Evolutionary conservation across 2,797 vertebrate species (phyloP), one percentile per base, ranked within the genome.

Genomic region (Melanotaenia nigrans): DNA sequence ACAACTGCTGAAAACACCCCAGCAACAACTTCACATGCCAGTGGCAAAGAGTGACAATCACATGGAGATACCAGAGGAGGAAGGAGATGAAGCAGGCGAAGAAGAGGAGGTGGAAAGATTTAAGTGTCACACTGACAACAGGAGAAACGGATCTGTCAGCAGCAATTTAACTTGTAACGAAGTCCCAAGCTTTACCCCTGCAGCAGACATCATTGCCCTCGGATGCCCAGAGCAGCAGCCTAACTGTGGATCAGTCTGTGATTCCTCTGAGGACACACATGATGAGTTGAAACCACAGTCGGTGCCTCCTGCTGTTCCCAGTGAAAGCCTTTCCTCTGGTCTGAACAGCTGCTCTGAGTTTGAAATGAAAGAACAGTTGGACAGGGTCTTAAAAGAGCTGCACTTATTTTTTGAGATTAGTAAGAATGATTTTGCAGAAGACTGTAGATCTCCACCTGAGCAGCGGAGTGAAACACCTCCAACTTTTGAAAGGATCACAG

Each of bases 371-470:
- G 89, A 86, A 45, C 87, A 93, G 81, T 97, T 96, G 68, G 90
- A 96, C 91, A 83, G 91, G 78, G 96, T 98, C 28, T 69, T 97
- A 66, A 90, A 95, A 89, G 96, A 97, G 87, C 90, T 97, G 81
- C 82, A 0, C 32, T 81, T 95, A 81, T 97, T 94, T 90, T 95
- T 96, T 81, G 87, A 94, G 65, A 95, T 96, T 88, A 94, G 92
- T 82, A 88, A 68, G 64, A 90, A 78, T 82, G 85, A 93, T 18
- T 71, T 73, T 18, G 33, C 32, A 49, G 58, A 61, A 0, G 74
- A 85, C 63, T 69, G 82, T n/a, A 55, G 63, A 72, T 36, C 67
- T 13, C 77, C 81, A 65, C 89, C 92, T 70, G 81, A 92, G 77
- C 83, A 47, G 81, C 24, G 40, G 10, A 1, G 13, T 33, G 80